phyloP scores from a whole-genome alignment of 2,888 invertebrate genomes.

The Antitype chi region DNA sequence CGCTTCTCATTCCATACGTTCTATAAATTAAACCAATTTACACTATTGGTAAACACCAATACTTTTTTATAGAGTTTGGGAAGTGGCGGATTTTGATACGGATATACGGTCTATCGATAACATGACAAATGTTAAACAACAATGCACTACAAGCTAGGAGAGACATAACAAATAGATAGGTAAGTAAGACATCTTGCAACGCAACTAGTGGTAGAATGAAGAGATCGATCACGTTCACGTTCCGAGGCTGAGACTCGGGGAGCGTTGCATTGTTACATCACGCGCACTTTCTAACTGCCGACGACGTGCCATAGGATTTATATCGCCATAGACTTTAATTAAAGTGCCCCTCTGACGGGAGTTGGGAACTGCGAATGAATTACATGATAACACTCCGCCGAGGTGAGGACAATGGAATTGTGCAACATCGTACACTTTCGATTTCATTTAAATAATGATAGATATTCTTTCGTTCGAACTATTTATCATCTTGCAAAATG shows the following conservation, averaged over 20 bases:
- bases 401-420: slow-evolving; percentile 82
- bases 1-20: slow-evolving; percentile 41
- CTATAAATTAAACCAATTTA: slow-evolving; percentile 30
- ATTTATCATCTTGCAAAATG: slow-evolving; percentile 74
- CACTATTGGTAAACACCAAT: slow-evolving; percentile 4
- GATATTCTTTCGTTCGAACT: slow-evolving; percentile 72
- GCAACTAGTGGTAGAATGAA: slow-evolving; percentile 72
- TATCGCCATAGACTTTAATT: slow-evolving; percentile 84
- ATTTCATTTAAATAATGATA: slow-evolving; percentile 78
- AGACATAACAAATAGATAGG: slow-evolving; percentile 47
- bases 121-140: slow-evolving; percentile 13
- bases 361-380: slow-evolving; percentile 76
- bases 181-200: slow-evolving; percentile 71
- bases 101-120: slow-evolving; percentile 2
- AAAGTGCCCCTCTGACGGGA: slow-evolving; percentile 78
- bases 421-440: slow-evolving; percentile 82
- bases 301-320: slow-evolving; percentile 82
- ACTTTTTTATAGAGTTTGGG: background rate
- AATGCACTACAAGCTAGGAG: slow-evolving; percentile 12
- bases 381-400: slow-evolving; percentile 72
- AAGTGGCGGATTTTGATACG: background rate
- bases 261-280: slow-evolving; percentile 83
- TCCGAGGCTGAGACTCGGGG: slow-evolving; percentile 69
- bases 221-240: slow-evolving; percentile 82
- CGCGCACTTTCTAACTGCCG: slow-evolving; percentile 84